Evolutionary conservation across 2,888 invertebrate genomes (phyloP), one percentile per base, ranked within the genome.

Genomic region (Liodrosophila aerea): DNA sequence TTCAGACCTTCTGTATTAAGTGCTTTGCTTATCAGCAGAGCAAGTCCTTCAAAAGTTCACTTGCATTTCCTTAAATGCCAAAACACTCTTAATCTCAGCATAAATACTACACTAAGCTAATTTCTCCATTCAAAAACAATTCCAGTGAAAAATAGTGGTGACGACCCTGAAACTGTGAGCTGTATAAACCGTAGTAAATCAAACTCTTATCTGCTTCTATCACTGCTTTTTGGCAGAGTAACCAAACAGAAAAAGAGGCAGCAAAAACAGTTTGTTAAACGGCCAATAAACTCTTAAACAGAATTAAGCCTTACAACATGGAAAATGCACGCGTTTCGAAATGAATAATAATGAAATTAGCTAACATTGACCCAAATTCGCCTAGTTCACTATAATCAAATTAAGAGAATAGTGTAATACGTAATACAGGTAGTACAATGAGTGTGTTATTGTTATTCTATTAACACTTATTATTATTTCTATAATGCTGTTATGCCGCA

Each of bases 281-380:
- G 57, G 39, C 39, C 40, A 51, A 58, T 54, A 68, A 69, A 58
- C 54, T 44, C 22, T 4, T n/a, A n/a, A 18, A n/a, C 7, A 37
- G 27, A 56, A 56, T 12, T 7, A 34, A 1, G 22, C 12, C 7
- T 16, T 16, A 7, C 8, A 33, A 52, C 67, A 22, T 40, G 40
- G n/a, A 27, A 46, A 34, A 8, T 29, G 7, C 4, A 27, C n/a
- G 12, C 31, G 7, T 27, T 9, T 37, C 12, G 11, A 36, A 40
- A 59, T 41, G 29, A 41, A 56, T 64, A 18, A 40, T 40, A 40
- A 59, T 64, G n/a, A 51, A 64, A 64, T 68, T 68, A 47, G 71
- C 11, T 69, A 71, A 69, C 68, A 76, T 82, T 76, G 76, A 82
- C 76, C 82, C 78, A 64, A 40, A 59, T 76, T n/a, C 0, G 1